These are phyloP conservation scores for Antrozous pallidus DNA, from an alignment of 2,797 vertebrate species.

Conservation along the genomic window DNA sequence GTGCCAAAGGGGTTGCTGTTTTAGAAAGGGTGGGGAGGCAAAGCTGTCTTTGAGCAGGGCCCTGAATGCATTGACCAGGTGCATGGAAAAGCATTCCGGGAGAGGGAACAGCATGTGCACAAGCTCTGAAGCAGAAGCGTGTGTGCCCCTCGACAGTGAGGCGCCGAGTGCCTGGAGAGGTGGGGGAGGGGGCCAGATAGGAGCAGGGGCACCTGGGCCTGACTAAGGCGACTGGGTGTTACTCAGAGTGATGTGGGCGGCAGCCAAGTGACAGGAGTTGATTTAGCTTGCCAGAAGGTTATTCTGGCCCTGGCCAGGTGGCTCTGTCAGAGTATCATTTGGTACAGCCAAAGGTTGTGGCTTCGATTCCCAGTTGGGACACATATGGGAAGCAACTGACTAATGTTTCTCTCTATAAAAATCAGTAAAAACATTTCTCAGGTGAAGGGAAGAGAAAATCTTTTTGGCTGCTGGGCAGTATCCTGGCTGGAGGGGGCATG, in stretches of 20 bases:
- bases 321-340: not conserved
- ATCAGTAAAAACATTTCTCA: not conserved
- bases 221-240: not conserved
- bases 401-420: not conserved
- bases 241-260: not conserved
- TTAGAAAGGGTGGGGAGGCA: not conserved
- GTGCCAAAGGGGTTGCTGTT: not conserved
- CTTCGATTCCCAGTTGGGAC: not conserved
- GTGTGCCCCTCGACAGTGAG: fast-evolving
- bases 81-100: not conserved
- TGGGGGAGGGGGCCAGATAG: not conserved
- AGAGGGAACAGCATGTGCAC: not conserved
- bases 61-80: not conserved
- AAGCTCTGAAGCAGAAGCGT: not conserved
- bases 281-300: not conserved
- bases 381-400: not conserved
- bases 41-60: not conserved
- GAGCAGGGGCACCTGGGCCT: fast-evolving
- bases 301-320: not conserved
- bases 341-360: not conserved
- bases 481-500: not conserved
- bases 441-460: not conserved
- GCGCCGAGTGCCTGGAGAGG: fast-evolving
- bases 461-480: not conserved
- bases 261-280: no score